Evolutionary conservation across 1,140 invertebrate species (phyloP).

Genomic region (Aphaenogaster rudis): DNA sequence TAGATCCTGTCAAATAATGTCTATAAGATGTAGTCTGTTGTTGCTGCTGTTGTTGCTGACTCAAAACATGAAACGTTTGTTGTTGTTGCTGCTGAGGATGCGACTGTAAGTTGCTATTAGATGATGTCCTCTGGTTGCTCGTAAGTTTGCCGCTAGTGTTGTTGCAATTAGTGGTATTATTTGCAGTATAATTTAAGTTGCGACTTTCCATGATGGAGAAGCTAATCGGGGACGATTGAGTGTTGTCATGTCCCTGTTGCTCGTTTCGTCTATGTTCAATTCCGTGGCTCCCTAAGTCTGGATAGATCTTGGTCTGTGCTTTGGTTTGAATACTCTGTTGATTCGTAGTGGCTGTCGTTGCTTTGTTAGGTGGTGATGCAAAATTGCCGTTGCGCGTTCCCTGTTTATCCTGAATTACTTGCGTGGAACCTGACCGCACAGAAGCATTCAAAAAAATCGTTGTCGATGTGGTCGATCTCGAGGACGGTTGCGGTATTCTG

Average conservation of each 20-base stretch:
- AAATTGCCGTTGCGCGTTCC: conserved; percentile 84
- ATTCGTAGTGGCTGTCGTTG: conserved; percentile 77
- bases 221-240: conserved; percentile 92
- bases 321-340: conserved; percentile 89
- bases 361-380: conserved; percentile 87
- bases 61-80: conserved; percentile 81
- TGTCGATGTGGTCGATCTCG: conserved; percentile 76
- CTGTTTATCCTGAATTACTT: conserved; percentile 83
- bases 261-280: conserved; percentile 88
- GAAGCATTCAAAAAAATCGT: conserved; percentile 81
- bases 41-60: conserved; percentile 76
- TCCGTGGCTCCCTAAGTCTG: conserved; percentile 86
- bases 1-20: conserved; percentile 88
- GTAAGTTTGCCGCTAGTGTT: conserved; percentile 80
- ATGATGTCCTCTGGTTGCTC: conserved; percentile 82
- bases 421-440: conserved; percentile 73
- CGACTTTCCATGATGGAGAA: conserved; percentile 92
- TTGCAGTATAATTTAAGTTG: conserved; percentile 88
- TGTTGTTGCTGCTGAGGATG: conserved; percentile 82
- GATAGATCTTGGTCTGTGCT: conserved; percentile 91
- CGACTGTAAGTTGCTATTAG: conserved; percentile 81
- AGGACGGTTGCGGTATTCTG: conserved; percentile 87
- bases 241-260: conserved; percentile 87
- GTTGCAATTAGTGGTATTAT: conserved; percentile 82
- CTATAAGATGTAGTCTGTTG: conserved; percentile 86